Percentiles rank a stretch among this genome's conserved stretches.
Conservation (phyloP, 2,888 invertebrate genomes). For the Rhagonycha fulva region DNA sequence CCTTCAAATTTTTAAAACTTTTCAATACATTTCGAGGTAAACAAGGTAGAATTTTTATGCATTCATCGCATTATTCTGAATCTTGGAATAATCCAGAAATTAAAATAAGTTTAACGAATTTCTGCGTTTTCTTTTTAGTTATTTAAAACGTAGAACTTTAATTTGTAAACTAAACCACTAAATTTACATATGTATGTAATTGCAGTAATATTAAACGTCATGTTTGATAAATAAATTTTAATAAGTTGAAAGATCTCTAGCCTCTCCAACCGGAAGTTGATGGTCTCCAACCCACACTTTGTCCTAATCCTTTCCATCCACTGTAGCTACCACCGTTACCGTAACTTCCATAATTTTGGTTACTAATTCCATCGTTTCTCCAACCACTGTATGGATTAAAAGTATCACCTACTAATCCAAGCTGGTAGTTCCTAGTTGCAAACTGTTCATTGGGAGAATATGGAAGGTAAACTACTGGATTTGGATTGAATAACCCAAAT, state of each 20-base stretch:
- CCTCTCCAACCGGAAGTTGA: not conserved
- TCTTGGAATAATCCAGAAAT: not conserved
- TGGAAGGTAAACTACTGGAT: not conserved
- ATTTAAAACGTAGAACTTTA: not conserved
- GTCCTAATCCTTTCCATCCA: not conserved
- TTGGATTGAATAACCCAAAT: not conserved
- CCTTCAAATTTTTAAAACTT: not conserved
- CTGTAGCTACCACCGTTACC: not conserved
- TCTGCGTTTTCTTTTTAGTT: too few species aligned
- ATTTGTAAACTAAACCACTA: not conserved
- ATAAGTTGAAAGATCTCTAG: not conserved
- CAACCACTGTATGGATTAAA: not conserved
- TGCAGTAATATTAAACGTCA: too few species aligned
- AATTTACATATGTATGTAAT: not conserved
- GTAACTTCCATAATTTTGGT: not conserved
- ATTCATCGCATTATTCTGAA: not conserved
- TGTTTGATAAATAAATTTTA: not conserved
- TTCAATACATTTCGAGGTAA: not conserved
- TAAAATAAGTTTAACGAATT: too few species aligned
- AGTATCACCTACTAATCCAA: not conserved
- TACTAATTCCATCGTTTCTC: not conserved
- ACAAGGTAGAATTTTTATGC: not conserved
- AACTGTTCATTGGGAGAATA: not conserved
- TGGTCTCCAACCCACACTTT: not conserved
- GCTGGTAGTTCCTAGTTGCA: not conserved